Evolutionary conservation across 2,113 vertebrate species (phyloP), one percentile per base, ranked within the genome.

Genomic region (Nothobranchius furzeri): DNA sequence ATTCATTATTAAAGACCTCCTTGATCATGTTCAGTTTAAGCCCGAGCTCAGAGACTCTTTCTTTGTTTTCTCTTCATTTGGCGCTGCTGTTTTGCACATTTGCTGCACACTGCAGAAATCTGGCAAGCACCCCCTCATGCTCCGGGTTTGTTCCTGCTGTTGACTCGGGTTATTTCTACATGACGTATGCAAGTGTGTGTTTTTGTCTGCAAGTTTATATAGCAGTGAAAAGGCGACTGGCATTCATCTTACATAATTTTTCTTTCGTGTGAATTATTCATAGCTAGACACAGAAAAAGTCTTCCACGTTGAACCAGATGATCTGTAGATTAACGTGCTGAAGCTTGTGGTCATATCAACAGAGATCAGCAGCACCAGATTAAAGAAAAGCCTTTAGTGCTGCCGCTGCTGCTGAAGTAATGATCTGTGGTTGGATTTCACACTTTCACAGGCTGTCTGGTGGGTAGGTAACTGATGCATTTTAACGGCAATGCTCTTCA

Each of bases 1-100:
- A 86, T 93, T 84, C 78, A 92, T 91, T 91, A 92, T 90, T 93
- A 80, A 92, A 79, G 60, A 81, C 61, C 73, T 62, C 89, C 87
- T 87, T 89, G 89, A 89, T 89, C 82, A 68, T 73, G 67, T 85
- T 87, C 73, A 72, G 71, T 78, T 81, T 81, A 78, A 86, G 82
- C 70, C 72, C 59, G 46, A 67, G 77, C 76, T 79, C 73, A 61
- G 72, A 85, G 73, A 79, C 75, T 73, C 63, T 54, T 78, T 76
- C 52, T 81, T 75, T 81, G 80, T 85, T 75, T 75, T 69, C 62
- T 64, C 73, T 70, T 53, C 20, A 42, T 67, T 75, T 78, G 76
- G 75, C 59, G 17, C 60, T 54, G 70, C 68, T 67, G 46, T 75
- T 60, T 71, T 49, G 68, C 73, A 67, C 62, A 75, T 76, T 88